Evolutionary conservation across 53 echinoderm and acorn worm species (phyloP).

Genomic region (Crossaster papposus): DNA sequence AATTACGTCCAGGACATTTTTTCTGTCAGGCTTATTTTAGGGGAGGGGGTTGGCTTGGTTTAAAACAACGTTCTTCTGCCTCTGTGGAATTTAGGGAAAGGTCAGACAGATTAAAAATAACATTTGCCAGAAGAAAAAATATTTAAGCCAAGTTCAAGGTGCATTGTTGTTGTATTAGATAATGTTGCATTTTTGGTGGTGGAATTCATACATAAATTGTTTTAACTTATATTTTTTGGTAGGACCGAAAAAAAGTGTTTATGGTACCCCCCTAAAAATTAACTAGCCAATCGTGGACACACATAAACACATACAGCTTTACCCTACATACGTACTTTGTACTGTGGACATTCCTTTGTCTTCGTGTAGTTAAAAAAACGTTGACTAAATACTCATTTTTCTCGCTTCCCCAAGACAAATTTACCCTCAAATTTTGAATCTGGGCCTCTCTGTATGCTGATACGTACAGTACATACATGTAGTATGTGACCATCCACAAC

Average conservation of each 20-base stretch:
- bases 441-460: too few species aligned
- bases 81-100: constrained; percentile 53
- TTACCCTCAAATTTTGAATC: too few species aligned
- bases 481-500: too few species aligned
- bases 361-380: too few species aligned
- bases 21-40: not conserved
- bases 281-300: too few species aligned
- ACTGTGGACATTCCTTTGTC: too few species aligned
- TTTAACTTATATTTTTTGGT: not conserved
- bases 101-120: constrained; percentile 35
- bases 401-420: too few species aligned
- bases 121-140: not conserved
- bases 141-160: not conserved
- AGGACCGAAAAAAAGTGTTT: not conserved
- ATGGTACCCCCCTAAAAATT: too few species aligned
- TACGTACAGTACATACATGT: too few species aligned
- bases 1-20: constrained; percentile 8
- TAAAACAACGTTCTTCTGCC: constrained; percentile 16
- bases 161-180: not conserved
- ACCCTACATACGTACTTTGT: too few species aligned
- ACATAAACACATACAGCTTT: too few species aligned
- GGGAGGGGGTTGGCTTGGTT: constrained; percentile 1
- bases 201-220: not conserved
- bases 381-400: too few species aligned
- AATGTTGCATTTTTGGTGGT: not conserved